phyloP scores from a whole-genome alignment of 2,888 invertebrate genomes.

The Congeria kusceri region DNA sequence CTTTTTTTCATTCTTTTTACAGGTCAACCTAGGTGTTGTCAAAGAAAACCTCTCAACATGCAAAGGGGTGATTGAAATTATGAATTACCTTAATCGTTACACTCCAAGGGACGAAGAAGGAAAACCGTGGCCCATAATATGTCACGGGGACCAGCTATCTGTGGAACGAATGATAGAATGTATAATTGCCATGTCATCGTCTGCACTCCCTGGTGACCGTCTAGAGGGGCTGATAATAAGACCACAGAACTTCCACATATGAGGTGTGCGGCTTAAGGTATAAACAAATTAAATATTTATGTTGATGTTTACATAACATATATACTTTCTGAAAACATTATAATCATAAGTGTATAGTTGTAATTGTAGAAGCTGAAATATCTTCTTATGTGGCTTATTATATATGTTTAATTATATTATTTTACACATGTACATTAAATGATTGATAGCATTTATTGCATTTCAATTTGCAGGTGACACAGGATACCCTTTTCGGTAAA shows the following conservation, averaged over 20 bases:
- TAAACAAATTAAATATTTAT: neutral
- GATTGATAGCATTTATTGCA: too few relatives aligned
- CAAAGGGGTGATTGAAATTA: constrained; percentile 26
- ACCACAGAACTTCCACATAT: constrained; percentile 49
- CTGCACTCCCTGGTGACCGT: too few relatives aligned
- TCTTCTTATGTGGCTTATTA: too few relatives aligned
- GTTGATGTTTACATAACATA: too few relatives aligned
- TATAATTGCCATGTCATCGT: constrained; percentile 20
- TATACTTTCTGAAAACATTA: too few relatives aligned
- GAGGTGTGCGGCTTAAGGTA: constrained; percentile 42
- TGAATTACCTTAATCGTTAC: constrained; percentile 27
- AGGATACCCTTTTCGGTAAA: constrained; percentile 32
- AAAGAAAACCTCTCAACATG: too few relatives aligned
- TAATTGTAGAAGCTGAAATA: too few relatives aligned
- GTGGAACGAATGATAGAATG: constrained; percentile 36
- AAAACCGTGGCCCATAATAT: constrained; percentile 11
- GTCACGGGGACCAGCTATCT: constrained; percentile 44
- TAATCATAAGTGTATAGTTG: too few relatives aligned
- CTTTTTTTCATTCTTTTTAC: neutral
- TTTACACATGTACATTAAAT: too few relatives aligned
- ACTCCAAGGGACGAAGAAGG: constrained; percentile 14
- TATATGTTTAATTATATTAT: too few relatives aligned
- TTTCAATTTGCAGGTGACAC: constrained; percentile 37
- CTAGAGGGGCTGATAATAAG: constrained; percentile 35
- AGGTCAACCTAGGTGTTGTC: constrained; percentile 44